Evolutionary conservation across 2,888 invertebrate genomes (phyloP).

Genomic region (Apocheima hispidaria): DNA sequence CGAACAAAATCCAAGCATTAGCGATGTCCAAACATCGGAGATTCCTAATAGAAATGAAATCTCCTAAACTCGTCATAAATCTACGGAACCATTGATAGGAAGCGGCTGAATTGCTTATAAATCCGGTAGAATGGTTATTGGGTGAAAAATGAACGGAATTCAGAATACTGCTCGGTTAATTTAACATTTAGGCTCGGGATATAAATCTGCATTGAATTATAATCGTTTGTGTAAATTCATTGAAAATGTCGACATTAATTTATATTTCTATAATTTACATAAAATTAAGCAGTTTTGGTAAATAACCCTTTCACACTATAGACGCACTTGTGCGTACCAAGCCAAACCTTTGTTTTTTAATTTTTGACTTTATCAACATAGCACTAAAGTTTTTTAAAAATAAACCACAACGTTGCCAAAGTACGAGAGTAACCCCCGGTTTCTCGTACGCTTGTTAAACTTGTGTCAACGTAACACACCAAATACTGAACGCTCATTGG

Average conservation of each 20-base stretch:
- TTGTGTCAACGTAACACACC: no score
- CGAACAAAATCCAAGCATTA: conserved; percentile 16
- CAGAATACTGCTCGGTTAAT: conserved; percentile 52
- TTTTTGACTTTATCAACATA: no score
- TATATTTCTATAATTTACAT: neutral
- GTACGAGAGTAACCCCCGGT: no score
- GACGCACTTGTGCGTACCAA: no score
- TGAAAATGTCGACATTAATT: neutral
- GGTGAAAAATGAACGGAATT: conserved; percentile 59
- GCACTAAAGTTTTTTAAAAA: no score
- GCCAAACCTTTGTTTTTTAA: no score
- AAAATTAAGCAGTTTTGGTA: neutral
- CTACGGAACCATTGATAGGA: conserved; percentile 53
- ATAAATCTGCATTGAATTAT: conserved; percentile 26
- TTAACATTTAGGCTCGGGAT: conserved; percentile 49
- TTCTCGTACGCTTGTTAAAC: no score
- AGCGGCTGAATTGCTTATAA: conserved; percentile 61
- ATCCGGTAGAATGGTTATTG: conserved; percentile 61
- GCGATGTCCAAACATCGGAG: conserved; percentile 25
- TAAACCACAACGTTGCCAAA: no score
- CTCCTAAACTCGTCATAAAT: conserved; percentile 59
- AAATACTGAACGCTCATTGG: no score
- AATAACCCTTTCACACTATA: no score
- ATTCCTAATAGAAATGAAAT: conserved; percentile 60
- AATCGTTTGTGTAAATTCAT: conserved; percentile 4